Percentiles rank a stretch among this genome's conserved stretches.
phyloP scores from a whole-genome alignment of 2,888 invertebrate species.

The Eupithecia centaureata region DNA sequence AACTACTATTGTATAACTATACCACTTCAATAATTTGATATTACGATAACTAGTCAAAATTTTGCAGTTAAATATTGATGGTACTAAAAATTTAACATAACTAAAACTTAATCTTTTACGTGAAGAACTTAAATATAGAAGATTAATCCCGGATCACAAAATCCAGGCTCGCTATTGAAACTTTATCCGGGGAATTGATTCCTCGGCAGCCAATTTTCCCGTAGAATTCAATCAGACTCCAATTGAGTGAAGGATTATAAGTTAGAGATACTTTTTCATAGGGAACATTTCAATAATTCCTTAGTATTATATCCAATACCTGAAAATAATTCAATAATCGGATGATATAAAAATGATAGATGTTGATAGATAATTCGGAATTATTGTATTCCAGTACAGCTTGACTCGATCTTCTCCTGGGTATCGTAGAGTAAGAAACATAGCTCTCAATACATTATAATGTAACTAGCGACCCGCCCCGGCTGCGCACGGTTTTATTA shows the following conservation, averaged over 20 bases:
- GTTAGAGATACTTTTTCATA: slow-evolving; percentile 3
- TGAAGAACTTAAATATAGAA: no score
- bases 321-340: not conserved
- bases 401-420: no score
- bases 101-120: not conserved
- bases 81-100: not conserved
- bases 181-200: slow-evolving; percentile 14
- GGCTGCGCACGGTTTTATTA: no score
- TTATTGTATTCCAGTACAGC: no score
- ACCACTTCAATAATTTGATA: not conserved
- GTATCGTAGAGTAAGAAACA: no score
- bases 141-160: not conserved
- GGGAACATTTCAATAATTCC: not conserved
- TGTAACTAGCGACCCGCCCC: no score
- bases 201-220: slow-evolving; percentile 13
- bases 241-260: slow-evolving; percentile 15
- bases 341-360: no score
- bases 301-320: not conserved
- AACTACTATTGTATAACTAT: not conserved
- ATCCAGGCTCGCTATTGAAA: slow-evolving; percentile 14
- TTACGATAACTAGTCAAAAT: not conserved
- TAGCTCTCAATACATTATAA: no score
- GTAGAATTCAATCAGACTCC: slow-evolving; percentile 16
- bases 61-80: not conserved
- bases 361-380: not conserved